Base-by-base conservation (phyloP, 2,797 vertebrate species). In the Enteromius argenteus region DNA sequence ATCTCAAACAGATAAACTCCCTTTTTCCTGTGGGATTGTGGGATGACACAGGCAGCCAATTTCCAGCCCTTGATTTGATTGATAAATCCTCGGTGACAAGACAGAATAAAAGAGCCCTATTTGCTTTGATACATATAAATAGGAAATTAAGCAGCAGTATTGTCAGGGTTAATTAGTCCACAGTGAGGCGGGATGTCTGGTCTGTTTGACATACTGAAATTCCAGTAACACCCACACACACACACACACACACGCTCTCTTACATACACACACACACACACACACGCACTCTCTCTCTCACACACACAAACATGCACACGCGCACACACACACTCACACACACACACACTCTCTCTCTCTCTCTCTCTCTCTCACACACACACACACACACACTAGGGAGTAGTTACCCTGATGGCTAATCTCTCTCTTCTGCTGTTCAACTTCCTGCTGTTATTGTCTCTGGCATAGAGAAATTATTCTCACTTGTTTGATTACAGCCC, bases 161-260 rank as follows among this genome's bases (percentile, higher is more conserved):
- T 96, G 96, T 96, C 96, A 96, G 93, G 95, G 95, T 95, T 96
- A 97, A 97, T 97, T 96, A 97, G 95, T 94, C 94, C 92, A 93
- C 93, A 92, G 90, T 94, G 95, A 95, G 84, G 93, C 90, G 90
- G 83, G 90, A 85, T 92, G 94, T 93, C 95, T 95, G 94, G 95
- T 94, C 94, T 93, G 93, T 92, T 93, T 96, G 96, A 97, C 95
- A 94, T 95, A 91, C 93, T 91, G 95, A 95, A 95, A 94, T 96
- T 95, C 86, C 42, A 95, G 94, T 94, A 95, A 93, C 92, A 93
- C 58, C 37, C 32, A 81, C 37, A 77, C 71, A 77, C 58, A 85
- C 77, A 67, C n/a, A 75, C 60, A 60, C 51, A 53, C 6, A 7
- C 51, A n/a, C n/a, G n/a, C n/a, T n/a, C n/a, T n/a, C n/a, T n/a